These are phyloP conservation scores for Xerus inauris DNA, from an alignment of 2,113 vertebrate species.

Conservation along the genomic window DNA sequence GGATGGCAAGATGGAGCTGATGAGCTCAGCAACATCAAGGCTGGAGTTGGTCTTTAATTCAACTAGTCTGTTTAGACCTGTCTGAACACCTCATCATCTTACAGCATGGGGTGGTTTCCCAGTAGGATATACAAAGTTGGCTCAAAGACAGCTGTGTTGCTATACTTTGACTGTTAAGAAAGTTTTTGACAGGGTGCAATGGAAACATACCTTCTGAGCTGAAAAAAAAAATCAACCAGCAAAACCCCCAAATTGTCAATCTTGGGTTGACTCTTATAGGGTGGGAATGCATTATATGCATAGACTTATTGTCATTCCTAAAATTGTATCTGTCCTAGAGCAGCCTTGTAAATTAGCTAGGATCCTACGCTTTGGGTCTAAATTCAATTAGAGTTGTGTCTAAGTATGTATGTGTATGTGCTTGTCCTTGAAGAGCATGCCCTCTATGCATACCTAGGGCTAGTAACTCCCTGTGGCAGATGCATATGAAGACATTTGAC, in stretches of 20 bases:
- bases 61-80: conserved; percentile 72
- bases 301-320: conserved; percentile 4
- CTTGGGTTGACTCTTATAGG: conserved; percentile 55
- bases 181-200: conserved; percentile 66
- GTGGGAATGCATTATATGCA: conserved; percentile 20
- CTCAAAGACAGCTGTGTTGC: conserved; percentile 35
- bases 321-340: conserved; percentile 21
- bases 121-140: conserved; percentile 59
- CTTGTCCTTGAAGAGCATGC: conserved; percentile 36
- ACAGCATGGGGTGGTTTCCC: conserved; percentile 66
- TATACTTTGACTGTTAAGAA: conserved; percentile 64
- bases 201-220: conserved; percentile 56
- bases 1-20: conserved; percentile 80
- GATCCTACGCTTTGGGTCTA: not conserved
- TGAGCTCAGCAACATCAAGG: conserved; percentile 79
- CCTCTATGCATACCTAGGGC: not conserved
- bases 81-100: conserved; percentile 61
- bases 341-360: conserved; percentile 61
- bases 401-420: conserved; percentile 18
- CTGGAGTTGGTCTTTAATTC: conserved; percentile 77
- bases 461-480: conserved; percentile 32
- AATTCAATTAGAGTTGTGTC: conserved; percentile 30
- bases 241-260: conserved; percentile 20
- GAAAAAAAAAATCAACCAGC: conserved; percentile 51
- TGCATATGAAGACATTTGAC: conserved; percentile 26